Evolutionary conservation across 2,113 vertebrate genomes (phyloP).

Genomic region (Leuciscus idus): DNA sequence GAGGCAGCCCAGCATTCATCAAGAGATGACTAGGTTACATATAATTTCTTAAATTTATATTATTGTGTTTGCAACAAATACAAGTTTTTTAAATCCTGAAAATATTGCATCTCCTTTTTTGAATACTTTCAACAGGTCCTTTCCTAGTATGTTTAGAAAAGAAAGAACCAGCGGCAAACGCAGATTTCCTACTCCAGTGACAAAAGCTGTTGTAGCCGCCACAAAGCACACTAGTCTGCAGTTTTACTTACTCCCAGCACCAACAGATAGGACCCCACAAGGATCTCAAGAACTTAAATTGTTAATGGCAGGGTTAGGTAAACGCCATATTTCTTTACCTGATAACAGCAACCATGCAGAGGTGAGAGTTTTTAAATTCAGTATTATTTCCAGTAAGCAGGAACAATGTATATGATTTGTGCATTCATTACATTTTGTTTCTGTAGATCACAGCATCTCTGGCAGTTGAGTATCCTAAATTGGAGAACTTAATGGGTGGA

Average conservation of each 20-base stretch:
- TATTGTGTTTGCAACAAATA: not conserved
- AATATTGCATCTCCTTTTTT: not conserved
- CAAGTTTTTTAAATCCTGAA: not conserved
- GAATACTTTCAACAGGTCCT: not conserved
- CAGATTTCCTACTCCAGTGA: slow-evolving; percentile 22
- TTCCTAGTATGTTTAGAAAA: slow-evolving; percentile 22
- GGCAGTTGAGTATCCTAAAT: too few species aligned
- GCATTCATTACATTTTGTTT: not conserved
- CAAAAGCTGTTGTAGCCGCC: slow-evolving; percentile 12
- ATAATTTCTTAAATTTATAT: not conserved
- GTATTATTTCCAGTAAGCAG: not conserved
- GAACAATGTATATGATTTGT: not conserved
- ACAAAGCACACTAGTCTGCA: slow-evolving; percentile 23
- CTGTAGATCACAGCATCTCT: too few species aligned
- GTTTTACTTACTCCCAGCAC: slow-evolving; percentile 25
- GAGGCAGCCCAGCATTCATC: slow-evolving; percentile 1
- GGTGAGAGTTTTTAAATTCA: not conserved
- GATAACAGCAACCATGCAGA: slow-evolving; percentile 7
- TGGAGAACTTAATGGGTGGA: not conserved
- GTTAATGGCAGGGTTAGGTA: slow-evolving; percentile 30
- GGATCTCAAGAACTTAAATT: slow-evolving; percentile 12
- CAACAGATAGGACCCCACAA: slow-evolving; percentile 14
- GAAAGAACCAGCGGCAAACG: not conserved
- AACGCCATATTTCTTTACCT: slow-evolving; percentile 5
- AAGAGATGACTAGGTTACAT: slow-evolving; percentile 9